These are phyloP conservation scores for silkworm (Bombyx mori) DNA, from an alignment of 1,140 invertebrate genomes.

Conservation along the genomic window ASM3026992v2 NC_085118.1:1714501-1715000, in stretches of 20 bases:
- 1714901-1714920: constrained; percentile 93
- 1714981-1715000: constrained; percentile 92
- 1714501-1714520: too few species aligned
- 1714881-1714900: constrained; percentile 91
- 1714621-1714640: constrained; percentile 46
- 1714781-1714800: constrained; percentile 87
- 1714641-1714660: constrained; percentile 87
- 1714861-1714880: constrained; percentile 92
- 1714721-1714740: constrained; percentile 87
- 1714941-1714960: constrained; percentile 90
- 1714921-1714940: constrained; percentile 90
- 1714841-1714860: constrained; percentile 93
- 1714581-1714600: too few species aligned
- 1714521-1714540: too few species aligned
- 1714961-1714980: constrained; percentile 91
- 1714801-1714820: constrained; percentile 85
- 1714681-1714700: constrained; percentile 92
- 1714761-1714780: constrained; percentile 85
- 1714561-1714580: too few species aligned
- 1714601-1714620: not conserved
- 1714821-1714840: constrained; percentile 94
- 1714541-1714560: too few species aligned
- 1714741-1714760: constrained; percentile 85
- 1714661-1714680: constrained; percentile 91
- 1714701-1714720: constrained; percentile 85